Evolutionary conservation across 2,797 vertebrate species (phyloP).

Genomic region (Threskiornis aethiopicus): DNA sequence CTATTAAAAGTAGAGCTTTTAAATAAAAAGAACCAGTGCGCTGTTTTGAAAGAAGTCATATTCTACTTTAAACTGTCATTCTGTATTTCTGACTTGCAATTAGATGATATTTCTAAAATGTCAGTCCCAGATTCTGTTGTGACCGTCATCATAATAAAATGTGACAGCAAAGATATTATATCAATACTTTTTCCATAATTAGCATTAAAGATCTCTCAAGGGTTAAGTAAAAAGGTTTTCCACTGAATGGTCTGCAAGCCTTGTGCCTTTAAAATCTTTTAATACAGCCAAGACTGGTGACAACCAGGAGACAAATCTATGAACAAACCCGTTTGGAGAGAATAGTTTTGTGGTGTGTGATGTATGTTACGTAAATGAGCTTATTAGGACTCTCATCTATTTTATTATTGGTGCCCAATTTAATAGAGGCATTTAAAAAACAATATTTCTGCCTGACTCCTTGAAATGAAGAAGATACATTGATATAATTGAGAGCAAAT

Average conservation of each 20-base stretch:
- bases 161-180: constrained; percentile 91
- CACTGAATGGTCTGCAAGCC: constrained; percentile 66
- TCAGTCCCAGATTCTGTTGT: constrained; percentile 70
- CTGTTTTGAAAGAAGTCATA: constrained; percentile 73
- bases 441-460: constrained; percentile 84
- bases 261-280: constrained; percentile 80
- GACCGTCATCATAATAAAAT: constrained; percentile 84
- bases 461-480: constrained; percentile 83
- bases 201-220: constrained; percentile 89
- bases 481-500: constrained; percentile 86
- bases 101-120: constrained; percentile 78
- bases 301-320: constrained; percentile 79
- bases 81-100: constrained; percentile 77
- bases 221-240: constrained; percentile 80
- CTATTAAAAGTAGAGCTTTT: constrained; percentile 65
- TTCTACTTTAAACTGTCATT: constrained; percentile 78
- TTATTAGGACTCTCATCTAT: constrained; percentile 84
- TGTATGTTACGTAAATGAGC: constrained; percentile 80
- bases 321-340: constrained; percentile 74
- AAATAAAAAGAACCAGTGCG: constrained; percentile 59
- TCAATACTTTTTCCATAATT: constrained; percentile 90
- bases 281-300: constrained; percentile 79
- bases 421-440: constrained; percentile 86
- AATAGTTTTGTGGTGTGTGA: constrained; percentile 77
- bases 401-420: constrained; percentile 84